Evolutionary conservation across 1,140 invertebrate species (phyloP), one percentile per base, ranked within the genome.

Genomic region (Episyrphus balteatus): DNA sequence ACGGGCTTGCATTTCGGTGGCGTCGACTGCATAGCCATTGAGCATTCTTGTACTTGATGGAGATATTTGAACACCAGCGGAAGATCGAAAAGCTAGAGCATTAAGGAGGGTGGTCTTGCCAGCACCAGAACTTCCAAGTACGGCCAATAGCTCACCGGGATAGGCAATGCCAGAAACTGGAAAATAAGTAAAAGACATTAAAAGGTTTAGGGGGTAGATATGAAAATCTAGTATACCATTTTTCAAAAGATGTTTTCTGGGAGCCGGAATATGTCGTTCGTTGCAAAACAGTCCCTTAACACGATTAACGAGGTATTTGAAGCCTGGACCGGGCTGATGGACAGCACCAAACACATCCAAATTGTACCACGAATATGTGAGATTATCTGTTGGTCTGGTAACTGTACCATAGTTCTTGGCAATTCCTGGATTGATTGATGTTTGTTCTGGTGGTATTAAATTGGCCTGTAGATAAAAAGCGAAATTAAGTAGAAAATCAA

Each of bases 51-150:
- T 41, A 2, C 57, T 55, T 3, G 66, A 59, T 0, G 59, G 55
- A 2, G 65, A 64, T 0, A 68, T 55, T 49, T 66, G 62, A 0
- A 93, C 71, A 13, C 81, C 80, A 7, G 75, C 71, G 6, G 74
- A 66, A 0, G 82, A 81, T 5, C 88, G 76, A 64, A 86, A 87
- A 2, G 91, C 95, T 30, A 98, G 61, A 0, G 90, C 80, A 66
- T 98, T 98, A 34, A 98, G 69, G 1, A 98, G 76, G 0, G 93
- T 97, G 0, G 93, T 95, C 73, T 98, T 99, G 6, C 95, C 94
- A 1, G 94, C 88, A 1, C 93, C 93, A 19, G 90, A 93, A 5
- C 91, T 86, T 5, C 93, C 93, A 84, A 98, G 86, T 18, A 97
- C 83, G 3, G 92, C 91, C 45, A 96, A 64, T 18, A 97, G 68